These are phyloP conservation scores for Actinostola sp. DNA, from an alignment of 92 coral and sea anemone genomes.

Conservation along the genomic window DNA sequence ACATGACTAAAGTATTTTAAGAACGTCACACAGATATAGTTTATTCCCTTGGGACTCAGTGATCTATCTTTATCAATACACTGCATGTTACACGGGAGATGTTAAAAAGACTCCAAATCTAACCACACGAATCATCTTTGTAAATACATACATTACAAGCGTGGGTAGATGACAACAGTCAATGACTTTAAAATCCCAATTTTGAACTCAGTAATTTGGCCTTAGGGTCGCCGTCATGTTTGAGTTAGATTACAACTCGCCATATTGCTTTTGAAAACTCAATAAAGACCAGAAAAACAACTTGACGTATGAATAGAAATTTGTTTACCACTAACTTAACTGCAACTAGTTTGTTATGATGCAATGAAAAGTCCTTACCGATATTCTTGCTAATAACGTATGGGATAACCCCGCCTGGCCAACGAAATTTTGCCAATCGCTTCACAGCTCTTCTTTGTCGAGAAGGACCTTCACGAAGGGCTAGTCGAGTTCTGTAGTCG, in stretches of 20 bases:
- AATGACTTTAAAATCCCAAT: constrained; percentile 38
- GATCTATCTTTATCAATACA: too few species aligned
- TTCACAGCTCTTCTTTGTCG: constrained; percentile 88
- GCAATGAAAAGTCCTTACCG: constrained; percentile 54
- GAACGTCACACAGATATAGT: background rate
- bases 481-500: constrained; percentile 66
- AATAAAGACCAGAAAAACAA: constrained; percentile 41
- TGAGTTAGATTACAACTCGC: constrained; percentile 58
- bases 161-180: constrained; percentile 27
- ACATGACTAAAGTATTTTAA: constrained; percentile 11
- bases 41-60: too few species aligned
- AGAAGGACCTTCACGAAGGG: constrained; percentile 55
- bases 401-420: constrained; percentile 94
- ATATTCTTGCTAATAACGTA: constrained; percentile 74
- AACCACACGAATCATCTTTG: constrained; percentile 14
- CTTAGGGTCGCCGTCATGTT: constrained; percentile 45
- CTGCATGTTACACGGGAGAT: too few species aligned
- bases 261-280: constrained; percentile 54
- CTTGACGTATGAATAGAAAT: constrained; percentile 46
- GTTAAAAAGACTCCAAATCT: background rate
- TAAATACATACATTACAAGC: constrained; percentile 13
- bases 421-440: constrained; percentile 67
- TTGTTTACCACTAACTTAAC: constrained; percentile 56
- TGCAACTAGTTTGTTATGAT: constrained; percentile 10
- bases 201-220: constrained; percentile 10